Evolutionary conservation across 2,888 invertebrate genomes (phyloP), one percentile per base, ranked within the genome.

Genomic region (Lasius platythorax): DNA sequence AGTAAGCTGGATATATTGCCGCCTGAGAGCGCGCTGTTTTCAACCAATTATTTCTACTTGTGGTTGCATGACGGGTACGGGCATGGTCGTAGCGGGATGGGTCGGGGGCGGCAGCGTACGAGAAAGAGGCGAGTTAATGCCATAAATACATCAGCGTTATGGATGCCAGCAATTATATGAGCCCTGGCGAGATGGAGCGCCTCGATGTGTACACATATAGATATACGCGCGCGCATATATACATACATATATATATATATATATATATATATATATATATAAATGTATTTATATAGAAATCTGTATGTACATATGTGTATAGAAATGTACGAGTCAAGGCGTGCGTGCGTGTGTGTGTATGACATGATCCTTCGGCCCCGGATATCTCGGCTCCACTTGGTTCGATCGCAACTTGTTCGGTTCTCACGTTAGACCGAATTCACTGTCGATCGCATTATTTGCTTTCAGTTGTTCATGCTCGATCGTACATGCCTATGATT

Each of bases 41-140:
- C 94, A 93, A 94, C 94, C 94, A 94, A 95, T 94, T 94, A 94
- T 95, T 94, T 94, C 94, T 94, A 94, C 94, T 94, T 94, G 94
- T 93, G 93, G 96, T 96, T 96, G 96, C 96, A 96, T 96, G 94
- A 95, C 96, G 96, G 95, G 96, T 96, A 91, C 88, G 91, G 89
- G 90, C 91, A 91, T 76, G 91, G 88, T 87, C 87, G 89, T 82
- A 89, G 90, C 86, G 91, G 95, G 95, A 94, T 94, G 90, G 95
- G 95, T 95, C 95, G 92, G 91, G 91, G 92, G 93, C 91, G 92
- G 92, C 90, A 89, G 92, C 90, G 90, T 92, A 94, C 92, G 93
- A 93, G 93, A 94, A 93, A 94, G 93, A 93, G 93, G 93, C 93
- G 94, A 94, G 94, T 95, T 95, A 95, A 95, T 95, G 94, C 94